Base-by-base conservation (phyloP, 2,113 vertebrate genomes). In the Chrysemys picta region DNA sequence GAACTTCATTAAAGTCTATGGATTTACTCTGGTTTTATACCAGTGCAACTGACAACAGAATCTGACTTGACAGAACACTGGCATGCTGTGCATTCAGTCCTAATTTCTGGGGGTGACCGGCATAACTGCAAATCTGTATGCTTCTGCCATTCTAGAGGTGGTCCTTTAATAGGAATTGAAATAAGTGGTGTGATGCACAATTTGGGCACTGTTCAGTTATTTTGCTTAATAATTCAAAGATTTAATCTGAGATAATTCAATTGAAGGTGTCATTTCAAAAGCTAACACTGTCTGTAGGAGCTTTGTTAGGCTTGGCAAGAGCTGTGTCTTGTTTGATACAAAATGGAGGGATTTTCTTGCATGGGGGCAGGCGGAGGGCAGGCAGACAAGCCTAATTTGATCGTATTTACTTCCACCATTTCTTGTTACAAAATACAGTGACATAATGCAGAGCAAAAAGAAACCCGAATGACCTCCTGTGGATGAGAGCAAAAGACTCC, bases 191-290 rank as follows among this genome's bases (percentile, higher is more conserved):
- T 94, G 89, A 96, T 94, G 90, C 95, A 92, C 94, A 49, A 72
- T 92, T 97, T 96, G 97, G 97, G 95, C 97, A 96, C 14, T 4
- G 25, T 5, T 16, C 82, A 72, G 79, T 78, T 95, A 95, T 91
- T 95, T 96, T 94, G 85, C 95, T 96, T 96, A 96, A 95, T 96
- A 96, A 94, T 83, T 95, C 87, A 82, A 93, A 96, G 96, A 97
- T 97, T 97, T 97, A 97, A 97, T 97, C 81, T 17, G 69, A 89
- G 93, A 94, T 97, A 96, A 97, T 97, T 96, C 96, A 97, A 96
- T 96, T 95, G 94, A 96, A 98, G 94, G 96, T 97, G 95, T 97
- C 93, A 94, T 96, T 95, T 97, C 53, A 84, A 95, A 96, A 97
- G 96, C 97, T 95, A 97, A 95, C 95, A 94, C 90, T 0, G 83